Percentiles rank a stretch among this genome's conserved stretches.
Evolutionary conservation across 2,888 invertebrate species (phyloP).

Genomic region (Drosophila hamatofila): DNA sequence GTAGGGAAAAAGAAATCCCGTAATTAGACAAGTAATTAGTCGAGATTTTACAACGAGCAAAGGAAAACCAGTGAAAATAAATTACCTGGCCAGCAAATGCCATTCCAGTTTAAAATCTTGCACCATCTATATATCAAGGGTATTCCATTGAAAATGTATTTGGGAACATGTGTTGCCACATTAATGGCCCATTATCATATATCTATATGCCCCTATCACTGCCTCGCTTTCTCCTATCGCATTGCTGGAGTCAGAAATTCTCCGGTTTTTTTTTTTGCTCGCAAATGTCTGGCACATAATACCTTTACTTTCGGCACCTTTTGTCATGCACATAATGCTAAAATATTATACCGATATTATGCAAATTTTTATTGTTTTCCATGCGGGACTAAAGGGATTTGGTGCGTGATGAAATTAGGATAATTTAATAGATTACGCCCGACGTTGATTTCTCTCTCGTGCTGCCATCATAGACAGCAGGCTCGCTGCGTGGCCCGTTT

Average conservation of each 20-base stretch:
- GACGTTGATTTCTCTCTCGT: conserved; percentile 73
- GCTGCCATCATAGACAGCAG: conserved; percentile 14
- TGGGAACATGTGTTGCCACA: conserved; percentile 69
- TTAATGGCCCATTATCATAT: conserved; percentile 59
- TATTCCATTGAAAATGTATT: conserved; percentile 27
- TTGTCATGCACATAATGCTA: conserved; percentile 75
- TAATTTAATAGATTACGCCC: conserved; percentile 80
- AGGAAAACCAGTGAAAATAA: conserved; percentile 38
- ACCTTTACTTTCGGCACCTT: conserved; percentile 74
- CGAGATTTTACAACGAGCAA: conserved; percentile 56
- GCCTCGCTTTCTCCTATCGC: not conserved
- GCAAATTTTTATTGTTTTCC: conserved; percentile 83
- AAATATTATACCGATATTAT: conserved; percentile 84
- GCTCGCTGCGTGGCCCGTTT: conserved; percentile 7
- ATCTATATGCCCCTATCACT: not conserved
- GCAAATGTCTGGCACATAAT: conserved; percentile 52
- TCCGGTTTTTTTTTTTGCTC: conserved; percentile 10
- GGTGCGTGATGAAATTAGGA: conserved; percentile 81
- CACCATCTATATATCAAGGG: conserved; percentile 1
- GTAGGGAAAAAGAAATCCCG: conserved; percentile 63
- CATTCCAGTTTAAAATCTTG: not conserved
- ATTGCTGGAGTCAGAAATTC: conserved; percentile 8
- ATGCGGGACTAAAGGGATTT: conserved; percentile 74
- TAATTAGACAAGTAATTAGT: conserved; percentile 82
- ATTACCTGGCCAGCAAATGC: conserved; percentile 33